These are phyloP conservation scores for Drosophila elegans DNA, from an alignment of 1,140 invertebrate genomes.

Conservation along the genomic window DNA sequence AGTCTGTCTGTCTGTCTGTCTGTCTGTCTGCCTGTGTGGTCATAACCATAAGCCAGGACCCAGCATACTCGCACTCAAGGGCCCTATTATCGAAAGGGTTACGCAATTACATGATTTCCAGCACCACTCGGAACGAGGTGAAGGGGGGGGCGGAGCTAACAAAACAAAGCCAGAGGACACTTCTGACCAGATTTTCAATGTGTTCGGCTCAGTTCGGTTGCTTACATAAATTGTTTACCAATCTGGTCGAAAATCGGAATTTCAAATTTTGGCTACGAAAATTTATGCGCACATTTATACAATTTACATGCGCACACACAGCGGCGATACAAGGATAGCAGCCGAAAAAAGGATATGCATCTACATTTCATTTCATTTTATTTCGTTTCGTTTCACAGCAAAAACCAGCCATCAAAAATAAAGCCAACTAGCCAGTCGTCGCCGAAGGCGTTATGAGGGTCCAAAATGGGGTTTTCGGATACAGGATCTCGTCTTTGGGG, in stretches of 20 bases:
- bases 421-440: conserved; percentile 35
- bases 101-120: conserved; percentile 77
- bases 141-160: conserved; percentile 11
- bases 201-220: conserved; percentile 55
- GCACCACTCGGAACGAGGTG: conserved; percentile 11
- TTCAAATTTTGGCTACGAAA: conserved; percentile 78
- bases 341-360: conserved; percentile 69
- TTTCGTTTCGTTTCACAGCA: conserved; percentile 22
- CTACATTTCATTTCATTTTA: conserved; percentile 79
- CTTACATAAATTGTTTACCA: conserved; percentile 84
- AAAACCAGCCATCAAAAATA: conserved; percentile 31
- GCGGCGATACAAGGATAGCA: conserved; percentile 33
- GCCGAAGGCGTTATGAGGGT: conserved; percentile 11
- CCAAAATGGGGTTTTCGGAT: conserved; percentile 9
- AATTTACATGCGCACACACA: conserved; percentile 73
- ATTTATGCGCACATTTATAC: conserved; percentile 84
- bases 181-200: conserved; percentile 66
- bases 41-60: conserved; percentile 66
- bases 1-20: conserved; percentile 24
- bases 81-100: conserved; percentile 84
- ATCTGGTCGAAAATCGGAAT: conserved; percentile 83
- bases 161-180: conserved; percentile 73
- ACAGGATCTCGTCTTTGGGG: conserved; percentile 12
- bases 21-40: conserved; percentile 30
- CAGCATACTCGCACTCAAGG: conserved; percentile 71